Conservation (phyloP, 2,797 vertebrate species). For the Coendou prehensilis region DNA sequence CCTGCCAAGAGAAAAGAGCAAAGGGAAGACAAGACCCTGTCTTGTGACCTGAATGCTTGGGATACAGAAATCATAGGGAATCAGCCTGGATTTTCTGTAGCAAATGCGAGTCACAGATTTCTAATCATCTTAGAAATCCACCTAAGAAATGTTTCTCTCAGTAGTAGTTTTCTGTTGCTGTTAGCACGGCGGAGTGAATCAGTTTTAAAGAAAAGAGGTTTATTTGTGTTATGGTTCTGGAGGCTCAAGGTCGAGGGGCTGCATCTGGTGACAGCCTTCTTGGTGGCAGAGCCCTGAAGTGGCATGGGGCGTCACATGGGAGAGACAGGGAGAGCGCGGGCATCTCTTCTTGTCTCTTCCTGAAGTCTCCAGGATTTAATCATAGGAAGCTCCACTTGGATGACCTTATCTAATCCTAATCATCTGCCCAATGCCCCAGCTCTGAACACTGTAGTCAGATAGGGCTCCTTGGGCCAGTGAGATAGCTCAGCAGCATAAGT, state of each 20-base stretch:
- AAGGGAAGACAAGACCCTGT: background rate
- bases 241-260: background rate
- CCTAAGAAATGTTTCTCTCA: background rate
- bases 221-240: background rate
- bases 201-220: too few relatives aligned
- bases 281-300: background rate
- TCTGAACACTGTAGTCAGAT: background rate
- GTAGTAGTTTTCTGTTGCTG: background rate
- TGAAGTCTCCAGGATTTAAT: background rate
- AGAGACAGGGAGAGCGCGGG: background rate
- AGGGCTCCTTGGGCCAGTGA: too few relatives aligned
- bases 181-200: background rate
- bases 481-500: too few relatives aligned
- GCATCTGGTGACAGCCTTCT: background rate
- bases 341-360: background rate
- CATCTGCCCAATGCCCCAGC: background rate
- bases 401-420: background rate
- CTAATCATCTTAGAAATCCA: background rate
- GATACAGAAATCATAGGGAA: rapidly evolving
- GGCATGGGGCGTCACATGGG: background rate
- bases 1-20: background rate
- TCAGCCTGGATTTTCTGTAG: background rate
- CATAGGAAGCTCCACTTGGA: background rate
- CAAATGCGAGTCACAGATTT: background rate
- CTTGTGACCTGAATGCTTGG: background rate